Conservation (phyloP, 2,797 vertebrate genomes). For the Pitangus sulphuratus region DNA sequence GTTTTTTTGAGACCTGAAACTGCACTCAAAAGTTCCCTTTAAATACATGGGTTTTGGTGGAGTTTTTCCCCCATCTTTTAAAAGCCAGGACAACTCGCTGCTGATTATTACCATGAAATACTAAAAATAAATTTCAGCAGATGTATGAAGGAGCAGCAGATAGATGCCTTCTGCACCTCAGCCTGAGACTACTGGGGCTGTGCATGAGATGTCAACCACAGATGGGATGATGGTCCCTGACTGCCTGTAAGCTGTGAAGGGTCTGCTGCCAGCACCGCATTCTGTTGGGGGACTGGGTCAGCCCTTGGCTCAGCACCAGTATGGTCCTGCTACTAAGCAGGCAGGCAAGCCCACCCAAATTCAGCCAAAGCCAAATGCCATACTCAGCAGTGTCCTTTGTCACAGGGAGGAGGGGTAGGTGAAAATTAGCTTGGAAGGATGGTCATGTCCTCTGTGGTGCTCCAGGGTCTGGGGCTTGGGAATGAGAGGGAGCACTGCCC, state of each 20-base stretch:
- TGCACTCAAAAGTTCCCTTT: background rate
- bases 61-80: background rate
- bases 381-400: fast-evolving
- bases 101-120: background rate
- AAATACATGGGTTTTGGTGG: background rate
- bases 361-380: fast-evolving
- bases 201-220: background rate
- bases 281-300: fast-evolving
- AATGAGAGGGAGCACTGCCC: background rate
- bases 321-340: fast-evolving
- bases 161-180: background rate
- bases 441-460: background rate
- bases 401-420: fast-evolving
- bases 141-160: background rate
- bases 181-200: background rate
- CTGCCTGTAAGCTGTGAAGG: fast-evolving
- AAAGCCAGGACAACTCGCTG: background rate
- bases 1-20: background rate
- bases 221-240: background rate
- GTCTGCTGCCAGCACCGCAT: fast-evolving
- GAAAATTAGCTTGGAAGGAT: background rate
- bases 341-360: background rate
- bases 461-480: background rate
- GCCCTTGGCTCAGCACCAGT: background rate
- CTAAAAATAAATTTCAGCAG: background rate